These are phyloP conservation scores for Pollenia amentaria DNA, from an alignment of 2,888 invertebrate species.

Conservation along the genomic window DNA sequence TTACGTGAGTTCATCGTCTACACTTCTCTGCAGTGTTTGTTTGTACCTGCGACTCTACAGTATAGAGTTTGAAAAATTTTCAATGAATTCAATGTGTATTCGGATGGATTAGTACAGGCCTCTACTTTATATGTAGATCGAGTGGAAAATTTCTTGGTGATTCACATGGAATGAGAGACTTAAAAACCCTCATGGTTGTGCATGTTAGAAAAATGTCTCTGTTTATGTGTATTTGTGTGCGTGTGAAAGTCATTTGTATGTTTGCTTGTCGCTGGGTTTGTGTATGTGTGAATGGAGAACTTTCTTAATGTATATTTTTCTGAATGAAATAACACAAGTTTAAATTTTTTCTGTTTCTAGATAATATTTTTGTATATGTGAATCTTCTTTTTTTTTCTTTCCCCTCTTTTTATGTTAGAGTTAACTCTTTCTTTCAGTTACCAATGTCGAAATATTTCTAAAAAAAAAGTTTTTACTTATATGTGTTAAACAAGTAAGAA, in stretches of 20 bases:
- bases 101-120: no score
- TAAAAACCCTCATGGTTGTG: background rate
- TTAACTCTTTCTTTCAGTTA: background rate
- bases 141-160: no score
- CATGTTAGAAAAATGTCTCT: background rate
- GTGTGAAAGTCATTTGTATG: slow-evolving; percentile 15
- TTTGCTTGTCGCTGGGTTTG: slow-evolving; percentile 1
- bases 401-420: no score
- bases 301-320: slow-evolving; percentile 61
- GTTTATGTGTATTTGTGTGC: background rate
- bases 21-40: no score
- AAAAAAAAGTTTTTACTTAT: background rate
- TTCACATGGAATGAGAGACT: no score
- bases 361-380: background rate
- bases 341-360: slow-evolving; percentile 14
- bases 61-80: no score
- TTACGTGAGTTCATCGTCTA: no score
- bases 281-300: slow-evolving; percentile 45
- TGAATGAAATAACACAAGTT: slow-evolving; percentile 61
- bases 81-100: no score
- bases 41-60: no score
- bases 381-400: background rate
- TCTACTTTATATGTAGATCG: no score
- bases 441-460: slow-evolving; percentile 1
- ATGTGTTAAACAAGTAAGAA: no score